phyloP scores from a whole-genome alignment of 2,888 invertebrate species.

The Anthrax anthrax region DNA sequence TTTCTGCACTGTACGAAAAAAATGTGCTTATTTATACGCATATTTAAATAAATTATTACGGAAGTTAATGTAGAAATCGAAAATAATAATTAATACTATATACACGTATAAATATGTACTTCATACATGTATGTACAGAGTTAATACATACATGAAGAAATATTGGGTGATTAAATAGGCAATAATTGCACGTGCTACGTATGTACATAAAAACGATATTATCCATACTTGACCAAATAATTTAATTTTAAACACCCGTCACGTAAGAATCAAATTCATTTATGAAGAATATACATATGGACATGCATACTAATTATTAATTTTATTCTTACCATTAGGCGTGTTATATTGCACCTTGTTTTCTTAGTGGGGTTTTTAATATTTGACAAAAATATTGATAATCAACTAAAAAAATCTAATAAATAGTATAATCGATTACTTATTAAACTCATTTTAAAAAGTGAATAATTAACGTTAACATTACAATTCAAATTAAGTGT shows the following conservation, averaged over 20 bases:
- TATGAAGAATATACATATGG: not conserved
- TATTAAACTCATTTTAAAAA: conserved; percentile 14
- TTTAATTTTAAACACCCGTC: conserved; percentile 1
- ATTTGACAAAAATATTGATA: not conserved
- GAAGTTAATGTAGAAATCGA: conserved; percentile 1
- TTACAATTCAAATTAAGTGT: not conserved
- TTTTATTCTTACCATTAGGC: not conserved
- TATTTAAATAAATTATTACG: no score
- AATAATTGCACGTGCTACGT: not conserved
- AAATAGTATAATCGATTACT: conserved; percentile 18
- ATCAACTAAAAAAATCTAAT: conserved; percentile 6
- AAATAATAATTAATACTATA: not conserved
- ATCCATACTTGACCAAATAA: not conserved
- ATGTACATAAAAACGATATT: no score
- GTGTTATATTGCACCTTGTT: not conserved
- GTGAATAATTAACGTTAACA: not conserved
- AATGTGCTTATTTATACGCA: no score
- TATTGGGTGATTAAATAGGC: no score
- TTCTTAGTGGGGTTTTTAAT: not conserved
- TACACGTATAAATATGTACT: not conserved
- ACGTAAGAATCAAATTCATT: not conserved
- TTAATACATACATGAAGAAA: no score
- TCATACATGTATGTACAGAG: not conserved
- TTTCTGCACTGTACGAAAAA: no score
- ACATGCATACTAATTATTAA: not conserved